Evolutionary conservation across 2,797 vertebrate species (phyloP), one percentile per base, ranked within the genome.

Genomic region (Typhlichthys eigenmanni): DNA sequence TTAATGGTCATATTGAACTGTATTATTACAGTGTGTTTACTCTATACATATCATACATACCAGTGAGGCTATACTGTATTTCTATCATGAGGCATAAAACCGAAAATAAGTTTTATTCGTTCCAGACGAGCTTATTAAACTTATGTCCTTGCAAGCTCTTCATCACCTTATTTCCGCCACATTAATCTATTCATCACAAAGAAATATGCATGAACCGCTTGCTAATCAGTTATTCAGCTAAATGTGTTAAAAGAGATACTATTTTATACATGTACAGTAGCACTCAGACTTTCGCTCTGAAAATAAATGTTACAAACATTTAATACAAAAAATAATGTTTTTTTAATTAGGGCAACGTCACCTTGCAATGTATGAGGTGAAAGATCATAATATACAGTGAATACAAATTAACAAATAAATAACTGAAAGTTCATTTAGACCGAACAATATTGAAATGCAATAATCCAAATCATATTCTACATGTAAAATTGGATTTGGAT

Each of bases 151-250:
- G 66, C 66, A 75, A 74, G 63, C 82, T 83, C 72, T 84, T 69
- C 55, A 57, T 46, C 17, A 57, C 55, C 68, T 84, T 55, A 69
- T 87, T 87, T 87, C 76, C 78, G 81, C 84, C 80, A 76, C 75
- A 88, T 85, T 82, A 81, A 87, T 83, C 74, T 72, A 80, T 81
- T 88, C 75, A 85, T 85, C 82, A 85, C 74, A 87, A 76, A 81
- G 72, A 84, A 83, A 87, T 82, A 87, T 80, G 55, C 71, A 85
- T 82, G 80, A 84, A 81, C 55, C 73, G 51, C 68, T 76, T 64
- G 61, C 64, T 81, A 64, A 81, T 82, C 81, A 52, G 64, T 79
- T 76, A 71, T 80, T 71, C 80, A 75, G 61, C 56, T 79, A 82
- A 87, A 83, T 76, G 79, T 78, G 61, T 76, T 65, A 58, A 76